Evolutionary conservation across 2,113 vertebrate genomes (phyloP).

Genomic region (Mesembrinibis cayennensis): DNA sequence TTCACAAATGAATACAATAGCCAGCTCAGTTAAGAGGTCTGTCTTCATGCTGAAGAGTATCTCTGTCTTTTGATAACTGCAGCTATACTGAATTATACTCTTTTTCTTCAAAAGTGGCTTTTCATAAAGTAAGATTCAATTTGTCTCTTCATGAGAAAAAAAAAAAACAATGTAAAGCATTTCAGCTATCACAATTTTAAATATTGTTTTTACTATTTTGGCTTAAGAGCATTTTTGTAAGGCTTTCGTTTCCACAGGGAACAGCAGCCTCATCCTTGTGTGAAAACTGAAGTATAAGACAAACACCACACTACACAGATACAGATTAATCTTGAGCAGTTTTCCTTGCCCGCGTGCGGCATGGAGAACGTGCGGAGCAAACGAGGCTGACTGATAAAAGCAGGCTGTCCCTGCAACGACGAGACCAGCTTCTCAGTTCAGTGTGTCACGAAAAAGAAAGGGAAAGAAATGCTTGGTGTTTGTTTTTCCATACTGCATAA

Average conservation of each 20-base stretch:
- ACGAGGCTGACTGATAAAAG: neutral
- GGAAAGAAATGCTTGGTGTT: neutral
- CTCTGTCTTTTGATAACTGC: neutral
- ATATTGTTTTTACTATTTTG: slow-evolving; percentile 21
- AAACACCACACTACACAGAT: neutral
- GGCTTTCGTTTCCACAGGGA: neutral
- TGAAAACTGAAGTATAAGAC: neutral
- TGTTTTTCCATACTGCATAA: neutral
- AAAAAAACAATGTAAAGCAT: neutral
- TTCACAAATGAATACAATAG: slow-evolving; percentile 9
- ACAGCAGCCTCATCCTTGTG: neutral
- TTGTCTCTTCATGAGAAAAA: neutral
- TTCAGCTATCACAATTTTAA: slow-evolving; percentile 5
- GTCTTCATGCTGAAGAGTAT: neutral
- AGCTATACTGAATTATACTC: neutral
- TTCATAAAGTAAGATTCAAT: neutral
- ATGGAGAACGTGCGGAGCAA: fast-evolving
- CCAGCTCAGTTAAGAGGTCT: neutral
- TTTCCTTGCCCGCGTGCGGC: neutral
- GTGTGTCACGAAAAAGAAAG: neutral
- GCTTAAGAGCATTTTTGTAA: neutral
- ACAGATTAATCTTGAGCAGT: neutral
- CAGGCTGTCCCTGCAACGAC: neutral
- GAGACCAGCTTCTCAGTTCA: neutral
- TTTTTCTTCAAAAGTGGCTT: neutral